phyloP scores from a whole-genome alignment of 2,113 vertebrate genomes.

The Melanerpes formicivorus region DNA sequence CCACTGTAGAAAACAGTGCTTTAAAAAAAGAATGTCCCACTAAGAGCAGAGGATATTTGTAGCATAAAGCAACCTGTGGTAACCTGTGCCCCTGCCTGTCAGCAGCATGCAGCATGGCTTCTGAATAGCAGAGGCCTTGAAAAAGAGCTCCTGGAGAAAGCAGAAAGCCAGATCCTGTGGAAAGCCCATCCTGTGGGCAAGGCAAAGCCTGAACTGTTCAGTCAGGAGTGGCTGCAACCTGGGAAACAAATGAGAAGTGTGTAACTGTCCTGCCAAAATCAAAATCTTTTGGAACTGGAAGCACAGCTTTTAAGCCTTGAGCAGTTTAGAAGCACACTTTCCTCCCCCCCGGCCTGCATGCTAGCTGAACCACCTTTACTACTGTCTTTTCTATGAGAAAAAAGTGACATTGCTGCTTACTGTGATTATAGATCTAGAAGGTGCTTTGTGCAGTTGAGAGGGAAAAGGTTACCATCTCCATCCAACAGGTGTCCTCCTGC shows the following conservation, averaged over 20 bases:
- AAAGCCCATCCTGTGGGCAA: accelerated
- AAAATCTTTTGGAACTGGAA: not conserved
- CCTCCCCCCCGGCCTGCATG: accelerated
- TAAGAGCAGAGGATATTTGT: not conserved
- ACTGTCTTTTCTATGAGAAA: not conserved
- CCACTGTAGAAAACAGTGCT: not conserved
- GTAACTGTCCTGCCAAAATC: not conserved
- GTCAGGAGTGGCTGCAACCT: not conserved
- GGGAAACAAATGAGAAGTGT: not conserved
- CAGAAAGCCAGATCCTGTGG: not conserved
- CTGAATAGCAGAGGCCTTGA: not conserved
- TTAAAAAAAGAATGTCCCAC: not conserved
- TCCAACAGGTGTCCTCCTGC: not conserved
- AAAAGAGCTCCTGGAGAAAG: not conserved
- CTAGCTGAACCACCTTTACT: not conserved
- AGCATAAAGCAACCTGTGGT: not conserved
- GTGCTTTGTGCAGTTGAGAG: not conserved
- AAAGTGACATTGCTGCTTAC: not conserved
- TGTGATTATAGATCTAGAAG: not conserved
- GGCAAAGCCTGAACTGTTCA: not conserved
- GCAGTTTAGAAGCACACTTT: not conserved
- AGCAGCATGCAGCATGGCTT: not conserved
- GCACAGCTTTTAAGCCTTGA: not conserved
- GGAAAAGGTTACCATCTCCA: not conserved
- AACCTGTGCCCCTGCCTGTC: not conserved